These are phyloP conservation scores for Melanotaenia trifasciata DNA, from an alignment of 2,797 vertebrate species.

Conservation along the genomic window DNA sequence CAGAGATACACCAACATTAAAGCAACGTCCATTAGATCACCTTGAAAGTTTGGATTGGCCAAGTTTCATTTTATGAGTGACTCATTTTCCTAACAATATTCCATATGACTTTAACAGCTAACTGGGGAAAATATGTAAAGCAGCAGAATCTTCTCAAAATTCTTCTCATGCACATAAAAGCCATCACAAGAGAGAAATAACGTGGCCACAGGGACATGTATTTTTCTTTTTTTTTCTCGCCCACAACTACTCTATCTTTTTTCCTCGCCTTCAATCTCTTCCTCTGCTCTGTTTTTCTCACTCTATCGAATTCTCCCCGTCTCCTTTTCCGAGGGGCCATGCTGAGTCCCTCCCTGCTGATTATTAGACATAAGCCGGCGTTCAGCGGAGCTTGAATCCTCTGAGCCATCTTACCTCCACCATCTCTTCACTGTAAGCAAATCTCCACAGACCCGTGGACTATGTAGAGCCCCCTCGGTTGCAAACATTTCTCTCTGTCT, in stretches of 20 bases:
- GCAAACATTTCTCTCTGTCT: constrained; percentile 58
- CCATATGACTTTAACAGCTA: constrained; percentile 47
- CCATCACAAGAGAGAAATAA: constrained; percentile 55
- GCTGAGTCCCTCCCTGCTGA: constrained; percentile 78
- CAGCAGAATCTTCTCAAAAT: constrained; percentile 54
- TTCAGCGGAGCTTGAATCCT: constrained; percentile 81
- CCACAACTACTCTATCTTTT: constrained; percentile 48
- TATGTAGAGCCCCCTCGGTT: constrained; percentile 46
- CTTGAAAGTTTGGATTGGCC: constrained; percentile 43
- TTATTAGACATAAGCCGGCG: constrained; percentile 79
- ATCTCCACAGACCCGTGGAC: constrained; percentile 75
- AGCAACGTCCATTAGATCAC: constrained; percentile 18
- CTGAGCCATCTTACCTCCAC: constrained; percentile 79
- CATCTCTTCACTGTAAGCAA: constrained; percentile 75
- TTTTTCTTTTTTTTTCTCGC: constrained; percentile 15
- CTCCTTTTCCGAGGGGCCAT: constrained; percentile 59
- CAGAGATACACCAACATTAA: constrained; percentile 3
- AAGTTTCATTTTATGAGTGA: constrained; percentile 28
- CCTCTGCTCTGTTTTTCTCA: constrained; percentile 45
- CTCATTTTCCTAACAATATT: constrained; percentile 49
- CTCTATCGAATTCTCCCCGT: constrained; percentile 36
- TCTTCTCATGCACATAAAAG: constrained; percentile 60
- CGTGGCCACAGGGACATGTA: constrained; percentile 54
- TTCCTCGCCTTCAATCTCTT: constrained; percentile 52
- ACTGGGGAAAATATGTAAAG: constrained; percentile 58